Conservation (phyloP, 1,140 invertebrate genomes). For the Cherax quadricarinatus region DNA sequence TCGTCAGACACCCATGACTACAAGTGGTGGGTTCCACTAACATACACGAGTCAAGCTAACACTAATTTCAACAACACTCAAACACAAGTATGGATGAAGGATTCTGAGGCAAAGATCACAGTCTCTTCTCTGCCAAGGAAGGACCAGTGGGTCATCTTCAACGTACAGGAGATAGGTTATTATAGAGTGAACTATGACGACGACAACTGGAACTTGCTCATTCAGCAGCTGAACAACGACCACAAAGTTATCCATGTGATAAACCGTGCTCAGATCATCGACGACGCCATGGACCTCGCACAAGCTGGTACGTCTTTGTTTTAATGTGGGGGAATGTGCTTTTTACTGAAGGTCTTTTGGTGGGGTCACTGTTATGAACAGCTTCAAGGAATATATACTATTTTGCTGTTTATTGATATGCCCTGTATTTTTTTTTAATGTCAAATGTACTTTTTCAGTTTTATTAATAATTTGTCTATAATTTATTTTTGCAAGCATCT, state of each 20-base stretch:
- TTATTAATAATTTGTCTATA: no score
- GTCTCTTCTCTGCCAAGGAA: slow-evolving; percentile 50
- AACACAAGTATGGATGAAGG: slow-evolving; percentile 82
- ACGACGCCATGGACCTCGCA: slow-evolving; percentile 91
- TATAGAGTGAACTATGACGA: slow-evolving; percentile 81
- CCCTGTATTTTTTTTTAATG: neutral
- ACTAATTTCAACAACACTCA: slow-evolving; percentile 83
- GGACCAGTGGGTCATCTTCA: slow-evolving; percentile 68
- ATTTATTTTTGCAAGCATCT: no score
- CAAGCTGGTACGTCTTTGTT: slow-evolving; percentile 76
- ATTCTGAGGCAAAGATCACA: slow-evolving; percentile 29
- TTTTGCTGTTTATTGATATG: slow-evolving; percentile 44
- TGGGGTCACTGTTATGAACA: slow-evolving; percentile 55
- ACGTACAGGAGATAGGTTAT: slow-evolving; percentile 75
- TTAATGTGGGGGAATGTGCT: neutral
- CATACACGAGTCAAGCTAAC: slow-evolving; percentile 83
- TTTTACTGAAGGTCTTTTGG: neutral
- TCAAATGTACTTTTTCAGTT: no score
- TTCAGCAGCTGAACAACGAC: slow-evolving; percentile 75
- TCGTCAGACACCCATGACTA: slow-evolving; percentile 73
- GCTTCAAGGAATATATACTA: slow-evolving; percentile 30
- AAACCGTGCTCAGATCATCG: slow-evolving; percentile 82
- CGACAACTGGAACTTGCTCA: slow-evolving; percentile 78
- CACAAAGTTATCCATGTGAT: slow-evolving; percentile 76
- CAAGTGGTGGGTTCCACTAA: slow-evolving; percentile 90